Evolutionary conservation across 1,140 invertebrate species (phyloP), one percentile per base, ranked within the genome.

Genomic region (Drosophila nikananu): DNA sequence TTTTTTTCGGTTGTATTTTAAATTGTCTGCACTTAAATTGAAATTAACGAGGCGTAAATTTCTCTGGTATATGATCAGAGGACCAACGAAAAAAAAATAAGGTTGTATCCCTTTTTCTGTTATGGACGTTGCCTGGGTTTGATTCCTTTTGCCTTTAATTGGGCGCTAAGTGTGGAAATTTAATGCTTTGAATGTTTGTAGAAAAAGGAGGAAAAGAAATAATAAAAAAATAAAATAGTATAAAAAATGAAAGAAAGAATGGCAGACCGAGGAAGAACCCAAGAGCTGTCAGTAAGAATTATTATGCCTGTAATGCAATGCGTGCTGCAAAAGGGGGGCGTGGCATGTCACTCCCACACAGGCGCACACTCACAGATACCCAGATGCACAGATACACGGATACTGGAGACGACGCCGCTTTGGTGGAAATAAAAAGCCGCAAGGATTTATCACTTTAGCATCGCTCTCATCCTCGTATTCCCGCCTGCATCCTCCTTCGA

Each of bases 1-100:
- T 48, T 59, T 60, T 61, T 54, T 48, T 49, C 15, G 67, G 39
- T 66, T 83, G 55, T 49, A 72, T 86, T 81, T 76, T 58, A 89
- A 90, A 90, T 90, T 91, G 86, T 90, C 86, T 90, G 81, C 82
- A 90, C 86, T 86, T 90, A 90, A 90, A 90, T 90, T 90, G 86
- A 90, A 90, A 90, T 90, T 90, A 90, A 90, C 86, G 86, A 90
- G 86, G 86, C 86, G 86, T 90, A 82, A 77, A 90, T 86, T 82
- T 84, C 54, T 79, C 76, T 77, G 82, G 62, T 80, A 62, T 74
- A 80, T 79, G 77, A 80, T 73, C 73, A 42, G 67, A 64, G 42
- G 59, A 41, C 21, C 48, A 58, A 49, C 52, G 19, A 9, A 44
- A 68, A 52, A 39, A 51, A 55, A 48, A 46, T 27, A 68, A 49